Conservation (phyloP, 2,113 vertebrate species). For the Cariama cristata region DNA sequence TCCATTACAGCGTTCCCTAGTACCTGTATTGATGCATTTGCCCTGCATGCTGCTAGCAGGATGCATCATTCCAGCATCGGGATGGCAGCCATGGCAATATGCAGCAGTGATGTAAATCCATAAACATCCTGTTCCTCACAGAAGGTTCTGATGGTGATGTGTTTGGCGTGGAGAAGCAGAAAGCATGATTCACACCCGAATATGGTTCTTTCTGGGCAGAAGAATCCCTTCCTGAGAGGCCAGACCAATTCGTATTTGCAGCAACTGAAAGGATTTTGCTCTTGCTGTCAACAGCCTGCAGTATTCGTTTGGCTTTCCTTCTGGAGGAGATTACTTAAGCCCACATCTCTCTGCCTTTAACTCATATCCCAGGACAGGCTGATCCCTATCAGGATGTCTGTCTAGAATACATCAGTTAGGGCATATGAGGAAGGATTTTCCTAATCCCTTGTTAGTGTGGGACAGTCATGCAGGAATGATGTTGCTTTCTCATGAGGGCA, state of each 20-base stretch:
- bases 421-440: neutral
- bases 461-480: neutral
- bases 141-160: neutral
- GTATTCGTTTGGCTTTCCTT: neutral
- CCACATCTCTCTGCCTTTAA: neutral
- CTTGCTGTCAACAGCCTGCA: slow-evolving; percentile 14
- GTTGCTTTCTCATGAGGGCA: neutral
- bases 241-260: neutral
- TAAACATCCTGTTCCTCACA: neutral
- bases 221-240: neutral
- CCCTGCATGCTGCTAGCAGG: neutral
- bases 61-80: neutral
- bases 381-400: neutral
- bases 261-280: slow-evolving; percentile 1
- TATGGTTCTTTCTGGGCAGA: slow-evolving; percentile 46
- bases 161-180: neutral
- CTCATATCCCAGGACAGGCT: neutral
- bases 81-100: neutral
- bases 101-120: neutral
- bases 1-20: neutral
- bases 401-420: neutral
- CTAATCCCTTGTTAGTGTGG: neutral
- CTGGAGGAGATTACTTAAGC: neutral
- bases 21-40: neutral
- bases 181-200: slow-evolving; percentile 14